Evolutionary conservation across 2,113 vertebrate species (phyloP).

Genomic region (Daphoenositta chrysoptera): DNA sequence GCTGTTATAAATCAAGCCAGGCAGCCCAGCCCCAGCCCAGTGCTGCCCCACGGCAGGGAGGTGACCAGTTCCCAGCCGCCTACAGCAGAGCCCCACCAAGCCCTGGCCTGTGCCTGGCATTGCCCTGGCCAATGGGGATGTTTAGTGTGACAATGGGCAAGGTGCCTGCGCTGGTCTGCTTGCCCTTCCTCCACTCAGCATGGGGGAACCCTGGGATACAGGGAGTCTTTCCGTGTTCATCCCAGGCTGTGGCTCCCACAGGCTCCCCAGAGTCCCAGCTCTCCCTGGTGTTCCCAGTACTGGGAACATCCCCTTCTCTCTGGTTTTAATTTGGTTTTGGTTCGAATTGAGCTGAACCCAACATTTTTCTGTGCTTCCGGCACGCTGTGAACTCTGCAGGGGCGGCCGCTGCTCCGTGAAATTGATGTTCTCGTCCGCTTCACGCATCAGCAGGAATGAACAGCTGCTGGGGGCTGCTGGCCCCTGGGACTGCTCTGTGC

Average conservation of each 20-base stretch:
- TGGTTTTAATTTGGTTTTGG: conserved; percentile 36
- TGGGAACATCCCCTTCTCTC: background rate
- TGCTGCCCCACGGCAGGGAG: background rate
- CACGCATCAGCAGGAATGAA: conserved; percentile 19
- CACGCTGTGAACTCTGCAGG: background rate
- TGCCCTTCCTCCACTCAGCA: background rate
- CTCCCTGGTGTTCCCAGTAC: background rate
- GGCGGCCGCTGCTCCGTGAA: conserved; percentile 48
- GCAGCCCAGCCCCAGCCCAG: background rate
- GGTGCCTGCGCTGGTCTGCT: background rate
- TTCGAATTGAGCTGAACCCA: conserved; percentile 42
- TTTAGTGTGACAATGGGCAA: rapidly evolving
- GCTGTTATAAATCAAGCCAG: conserved; percentile 57
- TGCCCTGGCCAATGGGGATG: rapidly evolving
- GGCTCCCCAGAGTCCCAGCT: background rate
- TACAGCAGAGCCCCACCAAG: background rate
- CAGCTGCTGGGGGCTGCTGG: conserved; percentile 23
- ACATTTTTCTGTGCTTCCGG: conserved; percentile 40
- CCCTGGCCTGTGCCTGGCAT: background rate
- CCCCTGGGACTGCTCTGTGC: background rate
- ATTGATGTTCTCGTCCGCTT: conserved; percentile 52
- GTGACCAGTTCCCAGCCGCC: rapidly evolving
- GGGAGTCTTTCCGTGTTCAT: background rate
- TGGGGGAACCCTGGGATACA: background rate
- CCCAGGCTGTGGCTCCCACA: background rate